Evolutionary conservation across 2,113 vertebrate species (phyloP).

Genomic region (Peucedramus taeniatus): DNA sequence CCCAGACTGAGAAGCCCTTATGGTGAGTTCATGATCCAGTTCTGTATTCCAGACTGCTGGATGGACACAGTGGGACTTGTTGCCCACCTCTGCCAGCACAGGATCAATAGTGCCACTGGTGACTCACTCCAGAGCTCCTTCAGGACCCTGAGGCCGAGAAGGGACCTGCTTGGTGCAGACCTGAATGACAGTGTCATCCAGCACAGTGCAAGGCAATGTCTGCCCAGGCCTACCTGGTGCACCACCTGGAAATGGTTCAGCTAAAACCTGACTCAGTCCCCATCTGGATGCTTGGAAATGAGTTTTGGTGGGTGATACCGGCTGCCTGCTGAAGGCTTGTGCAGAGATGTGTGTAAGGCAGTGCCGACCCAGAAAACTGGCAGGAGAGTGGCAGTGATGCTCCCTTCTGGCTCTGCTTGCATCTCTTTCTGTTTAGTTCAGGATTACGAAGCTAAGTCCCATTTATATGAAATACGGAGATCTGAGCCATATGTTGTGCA

Average conservation of each 20-base stretch:
- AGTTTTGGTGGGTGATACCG: constrained; percentile 5
- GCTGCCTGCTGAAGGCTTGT: background rate
- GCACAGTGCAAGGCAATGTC: background rate
- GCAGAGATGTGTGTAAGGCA: background rate
- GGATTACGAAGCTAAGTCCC: background rate
- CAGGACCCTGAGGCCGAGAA: background rate
- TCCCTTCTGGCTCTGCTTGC: constrained; percentile 41
- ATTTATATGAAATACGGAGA: constrained; percentile 22
- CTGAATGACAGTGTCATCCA: background rate
- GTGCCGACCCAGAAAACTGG: constrained; percentile 16
- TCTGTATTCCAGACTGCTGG: background rate
- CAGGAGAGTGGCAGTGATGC: constrained; percentile 31
- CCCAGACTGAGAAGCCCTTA: background rate
- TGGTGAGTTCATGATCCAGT: background rate
- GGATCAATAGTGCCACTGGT: background rate
- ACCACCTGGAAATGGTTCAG: background rate
- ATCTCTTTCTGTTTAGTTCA: constrained; percentile 34
- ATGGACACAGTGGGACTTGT: background rate
- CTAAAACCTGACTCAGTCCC: background rate
- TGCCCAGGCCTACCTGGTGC: background rate
- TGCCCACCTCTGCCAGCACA: background rate
- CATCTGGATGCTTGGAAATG: background rate
- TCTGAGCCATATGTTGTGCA: constrained; percentile 26
- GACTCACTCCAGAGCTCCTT: background rate
- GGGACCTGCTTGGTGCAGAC: background rate